phyloP scores from a whole-genome alignment of 2,797 vertebrate genomes.

The Euphonia xanthogaster region DNA sequence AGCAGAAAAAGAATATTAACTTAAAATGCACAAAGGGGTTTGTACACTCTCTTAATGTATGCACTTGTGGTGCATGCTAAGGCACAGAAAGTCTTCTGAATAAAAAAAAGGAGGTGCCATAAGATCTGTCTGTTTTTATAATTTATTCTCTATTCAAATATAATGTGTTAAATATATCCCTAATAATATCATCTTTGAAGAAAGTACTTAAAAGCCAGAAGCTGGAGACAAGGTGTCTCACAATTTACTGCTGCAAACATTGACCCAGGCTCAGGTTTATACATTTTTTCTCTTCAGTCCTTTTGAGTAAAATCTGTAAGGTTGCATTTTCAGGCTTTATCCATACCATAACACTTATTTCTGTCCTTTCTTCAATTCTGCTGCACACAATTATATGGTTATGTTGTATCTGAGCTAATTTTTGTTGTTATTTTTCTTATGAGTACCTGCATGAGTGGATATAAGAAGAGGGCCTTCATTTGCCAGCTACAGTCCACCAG shows the following conservation, averaged over 20 bases:
- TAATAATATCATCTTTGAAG: not conserved
- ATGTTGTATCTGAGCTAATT: not conserved
- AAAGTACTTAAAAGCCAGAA: not conserved
- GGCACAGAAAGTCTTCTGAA: not conserved
- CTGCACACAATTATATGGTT: not conserved
- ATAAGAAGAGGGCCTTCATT: not conserved
- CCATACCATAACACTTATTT: not conserved
- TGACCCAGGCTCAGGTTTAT: not conserved
- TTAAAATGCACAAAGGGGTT: not conserved
- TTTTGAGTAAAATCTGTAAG: not conserved
- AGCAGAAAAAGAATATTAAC: not conserved
- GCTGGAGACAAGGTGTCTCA: not conserved
- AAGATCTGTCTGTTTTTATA: not conserved
- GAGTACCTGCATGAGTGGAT: fast-evolving
- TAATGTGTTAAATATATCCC: not conserved
- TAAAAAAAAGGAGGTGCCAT: fast-evolving
- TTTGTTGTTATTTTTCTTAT: not conserved
- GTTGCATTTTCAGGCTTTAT: not conserved
- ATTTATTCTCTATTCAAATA: not conserved
- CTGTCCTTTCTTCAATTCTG: not conserved
- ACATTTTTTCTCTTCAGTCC: not conserved
- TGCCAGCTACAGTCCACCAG: not conserved
- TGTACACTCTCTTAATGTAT: fast-evolving
- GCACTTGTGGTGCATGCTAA: not conserved
- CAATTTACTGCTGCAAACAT: not conserved